phyloP scores from a whole-genome alignment of 2,888 invertebrate species.

The Antitype chi region DNA sequence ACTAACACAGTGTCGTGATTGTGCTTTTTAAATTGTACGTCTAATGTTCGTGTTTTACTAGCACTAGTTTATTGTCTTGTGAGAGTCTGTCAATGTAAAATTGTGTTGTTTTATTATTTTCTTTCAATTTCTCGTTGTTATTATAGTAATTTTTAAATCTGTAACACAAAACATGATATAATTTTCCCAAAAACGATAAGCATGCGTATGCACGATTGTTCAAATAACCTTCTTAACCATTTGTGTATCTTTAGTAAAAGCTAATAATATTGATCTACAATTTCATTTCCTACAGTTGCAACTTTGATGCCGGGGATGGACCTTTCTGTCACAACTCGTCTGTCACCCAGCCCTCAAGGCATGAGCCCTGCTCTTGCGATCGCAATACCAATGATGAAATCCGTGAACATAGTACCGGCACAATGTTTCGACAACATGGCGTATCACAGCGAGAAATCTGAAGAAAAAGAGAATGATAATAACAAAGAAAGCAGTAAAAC shows the following conservation, averaged over 20 bases:
- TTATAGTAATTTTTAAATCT: slow-evolving; percentile 30
- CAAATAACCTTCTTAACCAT: slow-evolving; percentile 44
- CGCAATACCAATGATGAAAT: slow-evolving; percentile 91
- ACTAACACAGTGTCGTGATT: slow-evolving; percentile 69
- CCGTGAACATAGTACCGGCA: slow-evolving; percentile 86
- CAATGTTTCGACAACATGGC: slow-evolving; percentile 90
- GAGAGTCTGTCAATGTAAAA: slow-evolving; percentile 57
- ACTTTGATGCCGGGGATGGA: slow-evolving; percentile 90
- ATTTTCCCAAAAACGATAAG: slow-evolving; percentile 49
- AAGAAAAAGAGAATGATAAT: slow-evolving; percentile 71
- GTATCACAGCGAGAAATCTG: slow-evolving; percentile 82
- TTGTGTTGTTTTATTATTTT: slow-evolving; percentile 42
- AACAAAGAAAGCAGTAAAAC: slow-evolving; percentile 76
- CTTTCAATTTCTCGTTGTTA: slow-evolving; percentile 51
- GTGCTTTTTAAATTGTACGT: slow-evolving; percentile 59
- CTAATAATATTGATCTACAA: slow-evolving; percentile 29
- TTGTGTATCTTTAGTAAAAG: slow-evolving; percentile 19
- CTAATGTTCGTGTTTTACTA: slow-evolving; percentile 50
- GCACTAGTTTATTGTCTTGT: slow-evolving; percentile 65
- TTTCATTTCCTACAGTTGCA: slow-evolving; percentile 82
- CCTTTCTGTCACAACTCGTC: slow-evolving; percentile 91
- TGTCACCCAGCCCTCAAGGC: slow-evolving; percentile 92
- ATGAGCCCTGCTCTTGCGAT: slow-evolving; percentile 92
- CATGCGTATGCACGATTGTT: slow-evolving; percentile 73
- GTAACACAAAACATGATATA: slow-evolving; percentile 1